Percentiles rank a stretch among this genome's conserved stretches.
Conservation (phyloP, 2,797 vertebrate species). For the Ctenosaura bakeri region DNA sequence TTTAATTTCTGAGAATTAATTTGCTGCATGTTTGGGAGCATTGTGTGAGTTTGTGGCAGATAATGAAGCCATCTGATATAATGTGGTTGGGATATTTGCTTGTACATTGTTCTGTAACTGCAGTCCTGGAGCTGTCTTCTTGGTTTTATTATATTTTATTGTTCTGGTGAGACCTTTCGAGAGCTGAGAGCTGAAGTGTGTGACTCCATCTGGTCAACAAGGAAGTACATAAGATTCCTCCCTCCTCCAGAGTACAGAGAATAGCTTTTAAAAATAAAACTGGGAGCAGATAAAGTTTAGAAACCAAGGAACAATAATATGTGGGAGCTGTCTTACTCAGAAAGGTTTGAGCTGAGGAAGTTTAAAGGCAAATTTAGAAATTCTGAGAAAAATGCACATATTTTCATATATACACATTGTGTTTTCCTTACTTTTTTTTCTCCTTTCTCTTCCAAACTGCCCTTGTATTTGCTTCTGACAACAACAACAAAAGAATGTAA, state of each 20-base stretch:
- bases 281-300: background rate
- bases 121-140: background rate
- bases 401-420: background rate
- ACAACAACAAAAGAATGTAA: background rate
- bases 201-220: background rate
- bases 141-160: background rate
- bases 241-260: background rate
- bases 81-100: background rate
- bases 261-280: conserved; percentile 8
- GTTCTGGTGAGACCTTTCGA: background rate
- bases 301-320: background rate
- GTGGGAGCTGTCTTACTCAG: background rate
- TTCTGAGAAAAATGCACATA: too few species aligned
- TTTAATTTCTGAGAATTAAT: background rate
- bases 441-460: background rate
- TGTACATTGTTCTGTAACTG: background rate
- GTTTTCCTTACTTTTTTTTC: background rate
- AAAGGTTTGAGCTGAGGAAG: background rate
- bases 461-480: too few species aligned
- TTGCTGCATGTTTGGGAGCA: background rate
- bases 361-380: too few species aligned
- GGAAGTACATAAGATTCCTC: conserved; percentile 15
- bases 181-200: background rate
- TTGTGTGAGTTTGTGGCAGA: background rate
- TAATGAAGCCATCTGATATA: background rate